A percentile compares a stretch with the other conserved stretches of the same genome.
Evolutionary conservation across 2,888 invertebrate genomes (phyloP).

Genomic region (Nemapogon koenigi): DNA sequence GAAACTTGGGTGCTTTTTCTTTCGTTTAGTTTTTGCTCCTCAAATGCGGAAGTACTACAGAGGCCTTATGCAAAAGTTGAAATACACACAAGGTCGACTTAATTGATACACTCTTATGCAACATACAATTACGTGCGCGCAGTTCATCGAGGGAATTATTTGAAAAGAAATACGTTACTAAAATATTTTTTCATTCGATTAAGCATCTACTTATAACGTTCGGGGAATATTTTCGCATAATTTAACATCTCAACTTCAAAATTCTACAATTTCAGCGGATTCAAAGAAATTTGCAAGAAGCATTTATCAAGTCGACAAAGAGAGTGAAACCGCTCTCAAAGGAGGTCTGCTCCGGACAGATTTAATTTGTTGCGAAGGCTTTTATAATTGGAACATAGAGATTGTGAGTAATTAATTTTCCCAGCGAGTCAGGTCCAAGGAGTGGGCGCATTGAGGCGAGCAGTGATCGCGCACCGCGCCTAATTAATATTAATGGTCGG

Average conservation of each 20-base stretch:
- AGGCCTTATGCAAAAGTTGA: conserved; percentile 57
- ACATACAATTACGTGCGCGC: conserved; percentile 49
- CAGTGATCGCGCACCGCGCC: conserved; percentile 43
- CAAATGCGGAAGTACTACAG: conserved; percentile 54
- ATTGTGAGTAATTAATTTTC: conserved; percentile 66
- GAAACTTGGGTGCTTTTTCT: conserved; percentile 57
- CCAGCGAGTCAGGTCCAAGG: conserved; percentile 63
- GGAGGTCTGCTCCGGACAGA: conserved; percentile 62
- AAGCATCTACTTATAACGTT: conserved; percentile 2
- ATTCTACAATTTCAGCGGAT: conserved; percentile 44
- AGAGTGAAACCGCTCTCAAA: conserved; percentile 63
- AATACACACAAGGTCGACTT: background rate
- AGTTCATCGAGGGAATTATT: background rate
- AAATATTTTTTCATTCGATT: conserved; percentile 2
- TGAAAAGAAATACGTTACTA: conserved; percentile 5
- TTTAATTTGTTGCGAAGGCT: conserved; percentile 66
- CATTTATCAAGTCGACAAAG: conserved; percentile 65
- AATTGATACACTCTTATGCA: conserved; percentile 41
- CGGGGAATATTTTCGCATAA: conserved; percentile 28
- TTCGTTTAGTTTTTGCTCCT: conserved; percentile 50
- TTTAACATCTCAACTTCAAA: conserved; percentile 42
- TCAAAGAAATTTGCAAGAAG: conserved; percentile 54
- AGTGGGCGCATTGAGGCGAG: conserved; percentile 47
- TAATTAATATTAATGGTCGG: conserved; percentile 63
- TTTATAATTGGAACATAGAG: conserved; percentile 67